A percentile compares a stretch with the other conserved stretches of the same genome.
Conservation (phyloP, 1,140 invertebrate genomes). For the Capitella teleta region DNA sequence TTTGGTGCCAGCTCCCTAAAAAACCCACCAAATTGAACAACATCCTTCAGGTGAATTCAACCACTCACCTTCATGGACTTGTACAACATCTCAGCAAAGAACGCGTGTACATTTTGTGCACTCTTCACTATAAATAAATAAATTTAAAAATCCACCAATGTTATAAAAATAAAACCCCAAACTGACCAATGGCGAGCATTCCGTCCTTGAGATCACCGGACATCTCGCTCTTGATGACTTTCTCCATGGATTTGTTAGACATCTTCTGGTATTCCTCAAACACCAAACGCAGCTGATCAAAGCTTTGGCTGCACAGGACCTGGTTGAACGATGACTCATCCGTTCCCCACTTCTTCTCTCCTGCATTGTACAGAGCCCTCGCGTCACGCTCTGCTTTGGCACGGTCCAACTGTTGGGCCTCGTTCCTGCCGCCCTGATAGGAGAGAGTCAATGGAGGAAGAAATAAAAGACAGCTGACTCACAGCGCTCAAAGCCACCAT, state of each 20-base stretch:
- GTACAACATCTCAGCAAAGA: slow-evolving; percentile 37
- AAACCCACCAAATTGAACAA: not conserved
- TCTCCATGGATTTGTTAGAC: not conserved
- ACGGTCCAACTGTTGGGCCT: not conserved
- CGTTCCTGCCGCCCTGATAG: not conserved
- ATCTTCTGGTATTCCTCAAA: slow-evolving; percentile 10
- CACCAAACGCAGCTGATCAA: slow-evolving; percentile 1
- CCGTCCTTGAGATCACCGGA: slow-evolving; percentile 8
- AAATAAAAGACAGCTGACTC: not conserved
- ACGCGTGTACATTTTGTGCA: slow-evolving; percentile 30
- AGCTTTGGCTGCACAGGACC: slow-evolving; percentile 1
- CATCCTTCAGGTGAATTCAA: not conserved
- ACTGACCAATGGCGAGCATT: slow-evolving; percentile 2
- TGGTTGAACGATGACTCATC: slow-evolving; percentile 6
- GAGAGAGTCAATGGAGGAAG: not conserved
- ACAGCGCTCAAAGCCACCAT: not conserved
- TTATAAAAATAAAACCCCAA: not conserved
- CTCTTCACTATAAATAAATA: slow-evolving; percentile 25
- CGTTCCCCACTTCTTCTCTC: not conserved
- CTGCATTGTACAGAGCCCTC: slow-evolving; percentile 1
- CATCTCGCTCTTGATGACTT: slow-evolving; percentile 7
- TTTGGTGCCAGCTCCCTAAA: slow-evolving; percentile 27
- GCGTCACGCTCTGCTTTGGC: not conserved
- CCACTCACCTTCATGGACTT: slow-evolving; percentile 40
- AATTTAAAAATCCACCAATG: not conserved